phyloP scores from a whole-genome alignment of 1,140 invertebrate species.

The Tetranychus urticae region DNA sequence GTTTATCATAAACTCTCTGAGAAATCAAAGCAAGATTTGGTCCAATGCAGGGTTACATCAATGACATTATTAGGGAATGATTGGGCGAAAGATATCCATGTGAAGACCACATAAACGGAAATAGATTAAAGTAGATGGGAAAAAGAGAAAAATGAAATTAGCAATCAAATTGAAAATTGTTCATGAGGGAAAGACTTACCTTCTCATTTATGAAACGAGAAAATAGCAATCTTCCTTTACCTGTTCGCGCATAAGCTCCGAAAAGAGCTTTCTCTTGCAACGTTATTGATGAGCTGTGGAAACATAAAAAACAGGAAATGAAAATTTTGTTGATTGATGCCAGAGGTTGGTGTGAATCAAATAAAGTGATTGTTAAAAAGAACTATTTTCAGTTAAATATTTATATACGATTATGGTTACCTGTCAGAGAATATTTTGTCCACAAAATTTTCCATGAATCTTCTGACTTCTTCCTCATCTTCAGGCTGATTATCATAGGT shows the following conservation, averaged over 20 bases:
- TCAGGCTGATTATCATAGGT: slow-evolving; percentile 36
- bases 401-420: slow-evolving; percentile 6
- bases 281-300: slow-evolving; percentile 23
- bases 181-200: slow-evolving; percentile 15
- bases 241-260: slow-evolving; percentile 30
- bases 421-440: slow-evolving; percentile 34
- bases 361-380: neutral
- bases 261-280: slow-evolving; percentile 40
- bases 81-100: too few relatives aligned
- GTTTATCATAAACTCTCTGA: slow-evolving; percentile 33
- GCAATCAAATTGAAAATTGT: neutral
- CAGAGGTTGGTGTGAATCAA: neutral
- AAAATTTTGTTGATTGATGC: neutral
- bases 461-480: slow-evolving; percentile 29
- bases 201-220: slow-evolving; percentile 46
- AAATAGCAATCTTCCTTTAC: slow-evolving; percentile 31
- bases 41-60: neutral
- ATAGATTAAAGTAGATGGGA: neutral
- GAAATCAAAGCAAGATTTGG: slow-evolving; percentile 1
- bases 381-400: neutral
- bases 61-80: too few relatives aligned
- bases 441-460: slow-evolving; percentile 46
- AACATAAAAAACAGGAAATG: neutral
- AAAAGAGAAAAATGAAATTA: neutral
- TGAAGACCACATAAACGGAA: neutral